Conservation (phyloP, 2,797 vertebrate species). For the Ptychobarbus kaznakovi region DNA sequence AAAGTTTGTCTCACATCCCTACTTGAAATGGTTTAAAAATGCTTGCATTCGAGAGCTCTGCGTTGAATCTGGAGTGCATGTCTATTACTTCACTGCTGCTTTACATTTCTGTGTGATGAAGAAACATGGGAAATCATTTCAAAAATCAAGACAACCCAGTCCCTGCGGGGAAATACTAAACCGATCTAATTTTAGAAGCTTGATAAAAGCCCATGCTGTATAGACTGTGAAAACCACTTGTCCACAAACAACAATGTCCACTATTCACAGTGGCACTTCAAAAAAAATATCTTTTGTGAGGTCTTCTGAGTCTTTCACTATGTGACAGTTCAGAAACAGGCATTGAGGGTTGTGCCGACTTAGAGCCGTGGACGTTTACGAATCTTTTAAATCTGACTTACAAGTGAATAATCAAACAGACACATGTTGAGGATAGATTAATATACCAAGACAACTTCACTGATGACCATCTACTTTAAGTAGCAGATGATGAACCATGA, state of each 20-base stretch:
- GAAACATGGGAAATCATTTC: slow-evolving; percentile 41
- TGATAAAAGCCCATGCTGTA: slow-evolving; percentile 5
- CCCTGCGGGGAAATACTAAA: slow-evolving; percentile 52
- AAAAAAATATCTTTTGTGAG: slow-evolving; percentile 27
- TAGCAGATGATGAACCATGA: not conserved
- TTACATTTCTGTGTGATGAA: slow-evolving; percentile 33
- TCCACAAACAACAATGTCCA: not conserved
- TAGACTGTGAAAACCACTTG: slow-evolving; percentile 17
- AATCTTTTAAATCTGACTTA: not conserved
- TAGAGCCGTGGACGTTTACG: not conserved
- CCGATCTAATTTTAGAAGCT: slow-evolving; percentile 47
- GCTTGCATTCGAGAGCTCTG: not conserved
- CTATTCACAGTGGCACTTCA: slow-evolving; percentile 22
- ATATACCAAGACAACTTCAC: not conserved
- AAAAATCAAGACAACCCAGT: slow-evolving; percentile 44
- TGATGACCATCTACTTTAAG: too few species aligned
- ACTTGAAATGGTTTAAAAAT: not conserved
- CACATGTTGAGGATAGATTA: not conserved
- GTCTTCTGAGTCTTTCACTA: not conserved
- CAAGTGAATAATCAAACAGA: not conserved
- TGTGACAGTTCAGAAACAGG: not conserved
- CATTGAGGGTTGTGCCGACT: not conserved
- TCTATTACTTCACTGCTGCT: not conserved
- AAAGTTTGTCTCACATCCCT: not conserved
- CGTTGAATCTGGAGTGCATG: not conserved